Conservation (phyloP, 2,113 vertebrate genomes). For the Spilogale gracilis region DNA sequence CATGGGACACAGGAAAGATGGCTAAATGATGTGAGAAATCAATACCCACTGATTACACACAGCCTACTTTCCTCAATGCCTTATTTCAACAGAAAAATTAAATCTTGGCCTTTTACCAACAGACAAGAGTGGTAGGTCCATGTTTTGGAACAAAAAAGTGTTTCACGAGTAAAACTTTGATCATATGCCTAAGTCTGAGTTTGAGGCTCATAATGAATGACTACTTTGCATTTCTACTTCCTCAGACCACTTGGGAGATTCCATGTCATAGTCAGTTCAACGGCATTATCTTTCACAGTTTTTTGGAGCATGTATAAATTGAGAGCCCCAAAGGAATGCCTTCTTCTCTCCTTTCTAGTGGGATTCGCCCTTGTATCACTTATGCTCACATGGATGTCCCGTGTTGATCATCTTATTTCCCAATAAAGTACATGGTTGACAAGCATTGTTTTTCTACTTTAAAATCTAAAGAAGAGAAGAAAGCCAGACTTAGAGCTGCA, state of each 20-base stretch:
- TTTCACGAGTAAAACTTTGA: neutral
- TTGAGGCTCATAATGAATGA: neutral
- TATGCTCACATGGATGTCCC: conserved; percentile 6
- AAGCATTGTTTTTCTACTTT: neutral
- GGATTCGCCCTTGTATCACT: neutral
- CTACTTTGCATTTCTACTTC: neutral
- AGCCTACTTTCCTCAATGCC: neutral
- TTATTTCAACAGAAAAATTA: conserved; percentile 28
- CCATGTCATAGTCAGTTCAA: neutral
- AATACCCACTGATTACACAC: neutral
- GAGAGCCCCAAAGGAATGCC: neutral
- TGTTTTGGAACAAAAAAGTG: neutral
- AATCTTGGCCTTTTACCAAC: neutral
- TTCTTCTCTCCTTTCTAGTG: neutral
- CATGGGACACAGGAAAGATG: neutral
- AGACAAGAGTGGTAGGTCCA: neutral
- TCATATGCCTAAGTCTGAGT: neutral
- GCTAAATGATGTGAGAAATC: neutral
- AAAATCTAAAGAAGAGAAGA: conserved; percentile 2
- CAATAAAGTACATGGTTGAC: neutral
- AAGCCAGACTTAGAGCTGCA: neutral
- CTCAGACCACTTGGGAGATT: neutral
- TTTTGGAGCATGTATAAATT: neutral
- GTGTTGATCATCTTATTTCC: neutral
- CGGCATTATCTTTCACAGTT: neutral